phyloP scores from a whole-genome alignment of 2,888 invertebrate genomes.

The Agrotis exclamationis region DNA sequence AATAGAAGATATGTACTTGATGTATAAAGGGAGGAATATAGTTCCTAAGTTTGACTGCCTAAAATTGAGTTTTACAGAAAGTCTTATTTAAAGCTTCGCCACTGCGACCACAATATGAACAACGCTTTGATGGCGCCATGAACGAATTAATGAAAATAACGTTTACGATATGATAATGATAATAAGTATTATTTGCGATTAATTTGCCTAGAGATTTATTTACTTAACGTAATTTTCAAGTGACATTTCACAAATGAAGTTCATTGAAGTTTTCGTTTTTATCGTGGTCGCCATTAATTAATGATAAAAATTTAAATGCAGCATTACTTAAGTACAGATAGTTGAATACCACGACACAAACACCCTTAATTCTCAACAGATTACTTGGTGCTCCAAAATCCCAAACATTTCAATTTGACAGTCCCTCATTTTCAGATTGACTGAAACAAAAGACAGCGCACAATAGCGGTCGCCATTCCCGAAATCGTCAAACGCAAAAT shows the following conservation, averaged over 20 bases:
- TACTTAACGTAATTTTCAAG: too few relatives aligned
- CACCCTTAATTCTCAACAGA: slow-evolving; percentile 50
- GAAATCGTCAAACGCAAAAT: slow-evolving; percentile 55
- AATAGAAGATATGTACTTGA: background rate
- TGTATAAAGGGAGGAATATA: background rate
- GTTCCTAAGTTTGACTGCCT: background rate
- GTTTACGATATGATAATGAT: too few relatives aligned
- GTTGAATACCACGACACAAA: background rate
- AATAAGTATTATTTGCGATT: too few relatives aligned
- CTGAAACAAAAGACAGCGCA: slow-evolving; percentile 56
- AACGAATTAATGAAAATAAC: too few relatives aligned
- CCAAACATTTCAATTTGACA: slow-evolving; percentile 62
- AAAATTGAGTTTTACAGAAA: background rate
- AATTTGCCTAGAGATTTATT: too few relatives aligned
- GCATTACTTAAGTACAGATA: background rate
- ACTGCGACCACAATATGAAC: too few relatives aligned
- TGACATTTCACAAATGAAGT: too few relatives aligned
- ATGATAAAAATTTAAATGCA: too few relatives aligned
- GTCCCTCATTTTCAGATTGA: slow-evolving; percentile 47
- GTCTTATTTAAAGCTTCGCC: too few relatives aligned
- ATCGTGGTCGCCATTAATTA: too few relatives aligned
- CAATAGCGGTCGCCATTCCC: slow-evolving; percentile 47
- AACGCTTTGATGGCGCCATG: too few relatives aligned
- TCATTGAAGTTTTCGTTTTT: too few relatives aligned
- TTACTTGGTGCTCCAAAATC: slow-evolving; percentile 39